Evolutionary conservation across 2,797 vertebrate species (phyloP).

Genomic region (Poeciliopsis gracilis): DNA sequence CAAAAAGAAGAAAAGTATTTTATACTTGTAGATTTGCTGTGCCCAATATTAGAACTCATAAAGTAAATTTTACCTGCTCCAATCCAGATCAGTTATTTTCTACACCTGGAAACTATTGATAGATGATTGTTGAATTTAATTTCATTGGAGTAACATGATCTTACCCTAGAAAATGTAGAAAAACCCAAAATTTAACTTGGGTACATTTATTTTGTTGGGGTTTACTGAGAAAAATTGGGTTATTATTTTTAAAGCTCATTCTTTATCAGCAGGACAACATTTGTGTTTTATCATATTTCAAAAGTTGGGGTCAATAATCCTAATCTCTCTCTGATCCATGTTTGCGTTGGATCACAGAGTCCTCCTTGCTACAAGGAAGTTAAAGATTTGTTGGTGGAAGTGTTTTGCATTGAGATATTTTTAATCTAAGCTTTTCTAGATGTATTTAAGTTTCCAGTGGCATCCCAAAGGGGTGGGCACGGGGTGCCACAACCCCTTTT

Average conservation of each 20-base stretch:
- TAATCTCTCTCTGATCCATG: not conserved
- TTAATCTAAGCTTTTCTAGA: not conserved
- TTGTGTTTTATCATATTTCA: not conserved
- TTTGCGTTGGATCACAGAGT: not conserved
- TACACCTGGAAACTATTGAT: not conserved
- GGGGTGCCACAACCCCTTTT: no score
- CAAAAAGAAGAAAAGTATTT: not conserved
- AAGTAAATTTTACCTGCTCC: not conserved
- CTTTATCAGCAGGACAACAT: not conserved
- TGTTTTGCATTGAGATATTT: not conserved
- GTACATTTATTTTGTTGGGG: not conserved
- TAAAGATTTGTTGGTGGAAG: not conserved
- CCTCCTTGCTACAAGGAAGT: not conserved
- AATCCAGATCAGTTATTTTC: not conserved
- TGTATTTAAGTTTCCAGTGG: not conserved
- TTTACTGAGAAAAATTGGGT: not conserved
- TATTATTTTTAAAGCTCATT: not conserved
- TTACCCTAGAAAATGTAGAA: not conserved
- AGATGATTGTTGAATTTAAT: no score
- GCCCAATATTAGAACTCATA: not conserved
- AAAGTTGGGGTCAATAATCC: not conserved
- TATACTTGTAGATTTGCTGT: not conserved
- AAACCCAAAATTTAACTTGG: not conserved
- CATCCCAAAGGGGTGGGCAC: no score
- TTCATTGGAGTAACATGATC: not conserved